A percentile compares a stretch with the other conserved stretches of the same genome.
Conservation (phyloP, 2,797 vertebrate species). For the Takifugu ocellatus region DNA sequence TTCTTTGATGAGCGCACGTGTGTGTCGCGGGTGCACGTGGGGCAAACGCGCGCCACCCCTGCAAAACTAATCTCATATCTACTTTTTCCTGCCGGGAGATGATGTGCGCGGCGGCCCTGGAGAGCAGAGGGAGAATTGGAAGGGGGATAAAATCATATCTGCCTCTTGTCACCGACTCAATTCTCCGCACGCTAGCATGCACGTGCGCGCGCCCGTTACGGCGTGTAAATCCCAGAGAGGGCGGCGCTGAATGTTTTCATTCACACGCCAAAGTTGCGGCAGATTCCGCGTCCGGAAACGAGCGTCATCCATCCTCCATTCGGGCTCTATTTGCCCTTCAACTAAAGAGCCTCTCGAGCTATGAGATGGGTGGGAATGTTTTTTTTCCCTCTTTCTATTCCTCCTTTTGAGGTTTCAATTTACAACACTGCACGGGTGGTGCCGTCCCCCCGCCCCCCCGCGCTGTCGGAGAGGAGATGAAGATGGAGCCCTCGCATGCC, state of each 20-base stretch:
- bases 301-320: constrained; percentile 33
- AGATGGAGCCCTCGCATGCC: constrained; percentile 48
- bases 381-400: background rate
- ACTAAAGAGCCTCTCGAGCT: constrained; percentile 51
- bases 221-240: constrained; percentile 13
- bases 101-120: constrained; percentile 47
- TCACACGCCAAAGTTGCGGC: constrained; percentile 33
- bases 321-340: constrained; percentile 49
- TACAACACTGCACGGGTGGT: constrained; percentile 35
- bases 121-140: constrained; percentile 14
- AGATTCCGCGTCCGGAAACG: constrained; percentile 25
- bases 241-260: constrained; percentile 35
- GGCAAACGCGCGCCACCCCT: constrained; percentile 37
- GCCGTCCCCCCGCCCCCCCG: constrained; percentile 7
- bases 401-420: constrained; percentile 8
- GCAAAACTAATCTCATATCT: constrained; percentile 62
- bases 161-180: constrained; percentile 55
- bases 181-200: constrained; percentile 41
- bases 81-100: constrained; percentile 51
- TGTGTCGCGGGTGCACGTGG: constrained; percentile 9
- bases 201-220: background rate
- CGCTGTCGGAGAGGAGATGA: constrained; percentile 48
- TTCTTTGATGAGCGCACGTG: too few species aligned
- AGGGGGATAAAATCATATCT: constrained; percentile 58
- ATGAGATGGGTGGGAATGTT: constrained; percentile 21